Percentiles rank a stretch among this genome's conserved stretches.
Conservation (phyloP, 2,113 vertebrate genomes). For the Aspiorhynchus laticeps region DNA sequence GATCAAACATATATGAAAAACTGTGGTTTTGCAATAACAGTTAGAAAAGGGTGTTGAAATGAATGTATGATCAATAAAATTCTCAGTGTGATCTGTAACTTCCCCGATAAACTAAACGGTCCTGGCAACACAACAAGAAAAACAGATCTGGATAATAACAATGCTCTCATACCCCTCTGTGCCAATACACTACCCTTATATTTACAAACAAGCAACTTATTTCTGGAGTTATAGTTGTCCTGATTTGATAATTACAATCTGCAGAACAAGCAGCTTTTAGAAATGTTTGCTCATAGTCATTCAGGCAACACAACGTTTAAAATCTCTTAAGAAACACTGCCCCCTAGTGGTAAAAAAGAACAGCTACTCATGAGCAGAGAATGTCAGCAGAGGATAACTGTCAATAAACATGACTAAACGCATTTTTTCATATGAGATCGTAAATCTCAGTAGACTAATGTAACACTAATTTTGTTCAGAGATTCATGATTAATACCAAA, state of each 20-base stretch:
- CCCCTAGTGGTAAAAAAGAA: slow-evolving; percentile 61
- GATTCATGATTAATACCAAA: slow-evolving; percentile 22
- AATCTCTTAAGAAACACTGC: slow-evolving; percentile 40
- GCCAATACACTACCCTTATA: neutral
- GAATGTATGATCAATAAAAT: neutral
- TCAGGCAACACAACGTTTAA: neutral
- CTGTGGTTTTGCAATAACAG: neutral
- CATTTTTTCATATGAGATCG: neutral
- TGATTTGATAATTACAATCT: slow-evolving; percentile 13
- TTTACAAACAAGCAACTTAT: neutral
- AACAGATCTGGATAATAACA: slow-evolving; percentile 12
- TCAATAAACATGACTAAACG: neutral
- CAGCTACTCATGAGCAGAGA: neutral
- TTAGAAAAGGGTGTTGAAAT: neutral
- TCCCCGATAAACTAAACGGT: neutral
- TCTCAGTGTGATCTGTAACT: neutral
- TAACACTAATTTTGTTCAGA: slow-evolving; percentile 21
- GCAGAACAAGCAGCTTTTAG: neutral
- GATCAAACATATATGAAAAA: neutral
- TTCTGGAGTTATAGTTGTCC: neutral
- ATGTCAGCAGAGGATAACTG: neutral
- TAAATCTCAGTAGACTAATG: neutral
- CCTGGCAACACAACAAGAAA: neutral
- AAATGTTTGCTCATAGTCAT: slow-evolving; percentile 3
- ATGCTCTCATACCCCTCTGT: neutral